Percentiles rank a stretch among this genome's conserved stretches.
phyloP scores from a whole-genome alignment of 2,797 vertebrate genomes.

The Enoplosus armatus region DNA sequence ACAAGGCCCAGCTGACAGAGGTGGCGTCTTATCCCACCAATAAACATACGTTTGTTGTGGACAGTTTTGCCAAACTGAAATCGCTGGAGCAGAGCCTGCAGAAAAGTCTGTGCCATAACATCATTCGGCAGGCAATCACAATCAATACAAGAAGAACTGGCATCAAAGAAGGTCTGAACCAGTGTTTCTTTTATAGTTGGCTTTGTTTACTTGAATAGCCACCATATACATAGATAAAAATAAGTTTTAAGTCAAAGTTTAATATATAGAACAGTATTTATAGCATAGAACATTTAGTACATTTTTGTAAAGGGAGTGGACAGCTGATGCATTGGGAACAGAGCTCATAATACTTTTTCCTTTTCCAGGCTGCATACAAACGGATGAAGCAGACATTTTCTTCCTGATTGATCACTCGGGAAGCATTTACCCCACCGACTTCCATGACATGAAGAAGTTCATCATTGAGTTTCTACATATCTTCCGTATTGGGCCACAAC shows the following conservation, averaged over 20 bases:
- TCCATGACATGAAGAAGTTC: constrained; percentile 89
- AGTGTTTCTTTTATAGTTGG: not conserved
- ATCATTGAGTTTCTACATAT: constrained; percentile 81
- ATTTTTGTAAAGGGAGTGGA: not conserved
- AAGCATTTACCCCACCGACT: constrained; percentile 82
- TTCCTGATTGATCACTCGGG: constrained; percentile 90
- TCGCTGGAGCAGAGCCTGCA: constrained; percentile 78
- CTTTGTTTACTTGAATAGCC: not conserved
- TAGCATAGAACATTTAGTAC: not conserved
- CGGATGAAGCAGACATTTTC: constrained; percentile 90
- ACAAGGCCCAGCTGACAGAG: constrained; percentile 69
- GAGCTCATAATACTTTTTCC: not conserved
- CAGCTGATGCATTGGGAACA: not conserved
- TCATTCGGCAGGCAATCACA: constrained; percentile 46
- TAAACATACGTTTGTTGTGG: constrained; percentile 79
- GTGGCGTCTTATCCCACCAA: constrained; percentile 86
- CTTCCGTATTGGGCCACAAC: constrained; percentile 83
- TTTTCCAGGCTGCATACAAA: constrained; percentile 85
- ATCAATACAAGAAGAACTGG: constrained; percentile 14
- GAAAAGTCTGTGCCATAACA: constrained; percentile 83
- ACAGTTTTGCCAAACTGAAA: constrained; percentile 82
- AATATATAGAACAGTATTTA: not conserved
- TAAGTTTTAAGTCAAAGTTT: not conserved
- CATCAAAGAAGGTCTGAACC: constrained; percentile 83
- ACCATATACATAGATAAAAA: not conserved